Base-by-base conservation (phyloP, 2,888 invertebrate species). In the Andrena flavipes region DNA sequence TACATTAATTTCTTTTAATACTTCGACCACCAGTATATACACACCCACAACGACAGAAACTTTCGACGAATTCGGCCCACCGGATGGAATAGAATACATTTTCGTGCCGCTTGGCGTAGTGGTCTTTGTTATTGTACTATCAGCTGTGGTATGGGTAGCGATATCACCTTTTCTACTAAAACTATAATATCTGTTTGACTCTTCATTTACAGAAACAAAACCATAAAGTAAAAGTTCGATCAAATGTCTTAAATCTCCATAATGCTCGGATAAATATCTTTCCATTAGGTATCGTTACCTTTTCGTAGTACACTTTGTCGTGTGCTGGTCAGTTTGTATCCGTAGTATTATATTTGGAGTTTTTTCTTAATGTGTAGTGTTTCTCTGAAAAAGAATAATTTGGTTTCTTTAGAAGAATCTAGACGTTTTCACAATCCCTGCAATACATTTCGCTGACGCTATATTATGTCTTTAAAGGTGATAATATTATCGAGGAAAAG, bases 401-500 rank as follows among this genome's bases (percentile, higher is more conserved):
- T 75, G 23, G 56, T 72, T 49, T 70, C 5, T 20, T 16, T 81
- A 67, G 68, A 42, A 10, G 33, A 56, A 49, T 23, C 8, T 33
- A 51, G 16, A 70, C 48, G 6, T 54, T 81, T 54, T 70, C 26
- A 42, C 49, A 48, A 16, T 69, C 4, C 10, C 0, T 3, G 16
- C n/a, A 2, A 2, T 10, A 13, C 10, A 10, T 23, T 30, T 20
- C 20, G 1, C 48, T 70, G 26, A 65, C 30, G 29, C 23, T 62
- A n/a, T 49, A 49, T 33, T 60, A 33, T 63, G 60, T 64, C 70
- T 72, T 88, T 91, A 29, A 83, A 95, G 95, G 95, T 95, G 42
- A 94, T 95, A 84, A 92, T 95, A 69, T 94, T 95, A 90, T 94
- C 95, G 42, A 94, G 95, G 78, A 95, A 95, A 88, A 93, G 95